phyloP scores from a whole-genome alignment of 1,140 invertebrate genomes.

The Drosophila leontia region DNA sequence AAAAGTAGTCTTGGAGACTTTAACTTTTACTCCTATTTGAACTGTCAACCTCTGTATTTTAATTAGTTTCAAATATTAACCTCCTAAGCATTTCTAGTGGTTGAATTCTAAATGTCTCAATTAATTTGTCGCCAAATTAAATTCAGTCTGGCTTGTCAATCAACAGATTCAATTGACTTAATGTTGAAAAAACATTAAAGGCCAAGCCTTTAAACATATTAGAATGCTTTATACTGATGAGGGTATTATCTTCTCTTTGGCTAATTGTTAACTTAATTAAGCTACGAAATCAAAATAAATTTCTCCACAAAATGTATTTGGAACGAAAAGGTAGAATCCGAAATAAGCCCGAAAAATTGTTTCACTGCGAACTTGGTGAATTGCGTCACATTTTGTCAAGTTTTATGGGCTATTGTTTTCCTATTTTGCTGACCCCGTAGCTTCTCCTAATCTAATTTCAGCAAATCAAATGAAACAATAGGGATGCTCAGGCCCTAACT shows the following conservation, averaged over 20 bases:
- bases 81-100: neutral
- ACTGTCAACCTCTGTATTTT: too few species aligned
- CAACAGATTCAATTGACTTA: conserved; percentile 3
- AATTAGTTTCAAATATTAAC: neutral
- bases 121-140: conserved; percentile 5
- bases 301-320: neutral
- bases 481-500: conserved; percentile 10
- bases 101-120: conserved; percentile 1
- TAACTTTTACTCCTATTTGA: neutral
- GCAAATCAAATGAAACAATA: conserved; percentile 50
- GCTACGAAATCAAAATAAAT: conserved; percentile 10
- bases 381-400: conserved; percentile 25
- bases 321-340: neutral
- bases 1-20: neutral
- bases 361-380: conserved; percentile 10
- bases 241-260: neutral
- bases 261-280: conserved; percentile 15
- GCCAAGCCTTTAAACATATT: neutral
- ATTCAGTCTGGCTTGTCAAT: conserved; percentile 9
- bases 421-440: conserved; percentile 31
- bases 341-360: neutral
- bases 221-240: neutral
- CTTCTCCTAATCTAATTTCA: conserved; percentile 41
- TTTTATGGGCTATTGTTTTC: conserved; percentile 36
- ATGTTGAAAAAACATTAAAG: neutral